phyloP scores from a whole-genome alignment of 2,888 invertebrate species.

The Yponomeuta malinellus region DNA sequence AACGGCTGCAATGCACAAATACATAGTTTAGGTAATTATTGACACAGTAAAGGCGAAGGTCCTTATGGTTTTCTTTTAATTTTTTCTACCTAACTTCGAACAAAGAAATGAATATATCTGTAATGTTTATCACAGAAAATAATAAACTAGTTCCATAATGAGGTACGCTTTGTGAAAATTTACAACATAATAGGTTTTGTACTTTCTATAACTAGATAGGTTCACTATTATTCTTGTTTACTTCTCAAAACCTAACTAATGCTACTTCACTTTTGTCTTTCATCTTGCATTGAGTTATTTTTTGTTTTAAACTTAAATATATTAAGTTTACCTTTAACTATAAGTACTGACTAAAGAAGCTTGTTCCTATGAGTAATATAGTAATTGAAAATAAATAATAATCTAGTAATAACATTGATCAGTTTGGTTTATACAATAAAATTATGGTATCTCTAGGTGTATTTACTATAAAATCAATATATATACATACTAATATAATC shows the following conservation, averaged over 20 bases:
- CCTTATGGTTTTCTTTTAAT: neutral
- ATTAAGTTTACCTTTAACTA: slow-evolving; percentile 9
- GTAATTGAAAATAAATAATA: neutral
- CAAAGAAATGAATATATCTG: neutral
- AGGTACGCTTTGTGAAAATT: neutral
- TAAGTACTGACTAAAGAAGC: slow-evolving; percentile 21
- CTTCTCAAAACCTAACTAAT: slow-evolving; percentile 39
- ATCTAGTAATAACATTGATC: neutral
- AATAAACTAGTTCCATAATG: neutral
- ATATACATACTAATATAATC: neutral
- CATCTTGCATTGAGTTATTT: slow-evolving; percentile 34
- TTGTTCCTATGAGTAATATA: neutral
- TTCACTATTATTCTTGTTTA: slow-evolving; percentile 7
- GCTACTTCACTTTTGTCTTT: slow-evolving; percentile 72
- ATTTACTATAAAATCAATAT: neutral
- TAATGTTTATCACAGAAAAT: neutral
- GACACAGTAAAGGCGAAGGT: neutral
- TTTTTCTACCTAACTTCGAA: neutral
- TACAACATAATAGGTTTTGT: neutral
- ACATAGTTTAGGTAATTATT: neutral
- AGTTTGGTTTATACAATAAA: neutral
- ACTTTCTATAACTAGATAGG: slow-evolving; percentile 6
- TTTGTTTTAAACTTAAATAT: slow-evolving; percentile 14
- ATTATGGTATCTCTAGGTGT: neutral
- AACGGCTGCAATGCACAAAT: too few relatives aligned